A percentile compares a stretch with the other conserved stretches of the same genome.
These are phyloP conservation scores for Cynocephalus volans DNA, from an alignment of 2,113 vertebrate species.

Conservation along the genomic window DNA sequence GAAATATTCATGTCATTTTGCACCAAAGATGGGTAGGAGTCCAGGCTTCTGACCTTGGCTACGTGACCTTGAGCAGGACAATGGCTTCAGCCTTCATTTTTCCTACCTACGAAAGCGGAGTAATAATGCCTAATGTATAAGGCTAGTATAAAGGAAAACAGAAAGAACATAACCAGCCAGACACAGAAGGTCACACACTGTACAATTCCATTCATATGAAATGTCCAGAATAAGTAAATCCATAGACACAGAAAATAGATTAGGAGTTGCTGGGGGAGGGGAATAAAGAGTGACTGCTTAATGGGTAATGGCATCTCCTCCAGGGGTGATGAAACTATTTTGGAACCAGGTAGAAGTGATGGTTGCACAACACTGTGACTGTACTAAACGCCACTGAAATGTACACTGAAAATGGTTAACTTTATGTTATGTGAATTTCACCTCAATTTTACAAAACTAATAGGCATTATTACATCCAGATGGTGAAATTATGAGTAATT, in stretches of 20 bases:
- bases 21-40: no score
- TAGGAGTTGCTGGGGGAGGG: rapidly evolving
- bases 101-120: neutral
- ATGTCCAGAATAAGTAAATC: neutral
- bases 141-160: neutral
- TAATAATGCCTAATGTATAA: rapidly evolving
- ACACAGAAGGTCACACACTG: neutral
- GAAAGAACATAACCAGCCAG: neutral
- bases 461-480: neutral
- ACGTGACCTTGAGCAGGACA: neutral
- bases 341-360: neutral
- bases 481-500: neutral
- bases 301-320: neutral
- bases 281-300: no score
- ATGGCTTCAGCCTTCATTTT: neutral
- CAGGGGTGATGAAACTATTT: neutral
- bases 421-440: neutral
- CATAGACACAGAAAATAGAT: neutral
- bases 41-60: neutral
- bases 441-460: neutral
- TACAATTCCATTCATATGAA: rapidly evolving
- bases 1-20: neutral
- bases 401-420: neutral
- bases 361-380: neutral
- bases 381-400: neutral